phyloP scores from a whole-genome alignment of 30 jellyfish, hydroid and myxozoan species.

The Clytia hemisphaerica region DNA sequence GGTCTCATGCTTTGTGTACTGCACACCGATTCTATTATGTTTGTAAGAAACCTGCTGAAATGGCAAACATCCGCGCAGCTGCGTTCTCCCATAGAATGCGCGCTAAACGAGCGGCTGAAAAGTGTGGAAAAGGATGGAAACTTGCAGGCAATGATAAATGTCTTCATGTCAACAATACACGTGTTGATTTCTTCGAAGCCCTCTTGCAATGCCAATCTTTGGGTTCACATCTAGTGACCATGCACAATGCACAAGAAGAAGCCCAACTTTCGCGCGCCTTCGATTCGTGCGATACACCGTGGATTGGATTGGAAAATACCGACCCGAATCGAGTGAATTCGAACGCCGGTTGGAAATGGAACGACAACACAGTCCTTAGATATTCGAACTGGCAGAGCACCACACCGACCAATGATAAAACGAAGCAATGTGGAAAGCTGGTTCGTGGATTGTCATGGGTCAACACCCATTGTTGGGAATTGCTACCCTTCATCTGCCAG shows the following conservation, averaged over 20 bases:
- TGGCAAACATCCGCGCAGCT: not conserved
- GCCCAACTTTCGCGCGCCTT: conserved; percentile 7
- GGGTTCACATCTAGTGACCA: not conserved
- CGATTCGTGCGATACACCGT: conserved; percentile 24
- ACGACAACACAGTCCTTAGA: not conserved
- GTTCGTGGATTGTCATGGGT: conserved; percentile 5
- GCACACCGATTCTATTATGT: conserved; percentile 1
- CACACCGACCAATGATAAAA: conserved; percentile 1
- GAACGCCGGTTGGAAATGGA: conserved; percentile 12
- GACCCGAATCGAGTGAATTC: conserved; percentile 5
- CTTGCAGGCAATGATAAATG: conserved; percentile 6
- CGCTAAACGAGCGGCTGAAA: no score
- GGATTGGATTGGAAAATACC: conserved; percentile 17
- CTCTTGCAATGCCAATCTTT: conserved; percentile 7
- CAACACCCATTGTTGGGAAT: conserved; percentile 10
- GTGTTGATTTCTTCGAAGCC: conserved; percentile 11
- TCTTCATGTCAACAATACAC: not conserved
- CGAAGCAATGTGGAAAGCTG: conserved; percentile 7
- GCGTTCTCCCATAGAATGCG: not conserved
- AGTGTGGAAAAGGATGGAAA: conserved; percentile 5
- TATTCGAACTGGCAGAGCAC: conserved; percentile 10
- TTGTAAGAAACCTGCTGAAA: conserved; percentile 10
- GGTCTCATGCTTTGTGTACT: not conserved
- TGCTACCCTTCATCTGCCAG: conserved; percentile 10
- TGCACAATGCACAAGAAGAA: conserved; percentile 5